Conservation (phyloP, 2,888 invertebrate genomes). For the Sarcophaga rosellei region DNA sequence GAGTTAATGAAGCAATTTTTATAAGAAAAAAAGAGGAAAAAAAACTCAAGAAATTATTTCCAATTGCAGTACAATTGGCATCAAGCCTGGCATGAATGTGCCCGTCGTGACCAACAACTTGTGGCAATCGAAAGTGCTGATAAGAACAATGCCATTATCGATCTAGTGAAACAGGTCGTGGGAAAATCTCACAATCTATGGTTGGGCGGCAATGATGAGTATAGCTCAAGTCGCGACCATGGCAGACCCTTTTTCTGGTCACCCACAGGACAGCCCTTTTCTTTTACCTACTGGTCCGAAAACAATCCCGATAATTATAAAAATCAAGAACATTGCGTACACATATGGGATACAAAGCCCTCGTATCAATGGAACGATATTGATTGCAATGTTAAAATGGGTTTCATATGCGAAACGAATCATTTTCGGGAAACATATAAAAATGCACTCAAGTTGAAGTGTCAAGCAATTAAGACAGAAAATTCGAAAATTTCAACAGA, state of each 20-base stretch:
- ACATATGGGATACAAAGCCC: not conserved
- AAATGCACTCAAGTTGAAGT: not conserved
- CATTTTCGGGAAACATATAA: not conserved
- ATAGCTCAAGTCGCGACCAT: slow-evolving; percentile 1
- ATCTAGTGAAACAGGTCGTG: not conserved
- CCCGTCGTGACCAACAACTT: not conserved
- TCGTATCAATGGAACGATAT: slow-evolving; percentile 31
- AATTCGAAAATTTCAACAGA: not conserved
- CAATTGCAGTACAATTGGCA: slow-evolving; percentile 42
- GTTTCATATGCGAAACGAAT: slow-evolving; percentile 32
- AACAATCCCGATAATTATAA: slow-evolving; percentile 34
- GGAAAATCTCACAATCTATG: slow-evolving; percentile 32
- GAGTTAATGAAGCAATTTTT: not conserved
- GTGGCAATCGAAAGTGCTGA: not conserved
- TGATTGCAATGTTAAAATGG: not conserved
- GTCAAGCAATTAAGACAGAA: not conserved
- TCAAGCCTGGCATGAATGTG: slow-evolving; percentile 36
- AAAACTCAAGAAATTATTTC: not conserved
- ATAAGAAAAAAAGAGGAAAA: not conserved
- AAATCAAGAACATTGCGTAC: slow-evolving; percentile 9
- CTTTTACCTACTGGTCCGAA: slow-evolving; percentile 23
- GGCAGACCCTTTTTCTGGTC: slow-evolving; percentile 25
- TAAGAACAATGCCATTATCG: not conserved
- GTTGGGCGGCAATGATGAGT: slow-evolving; percentile 34
- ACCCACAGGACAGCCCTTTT: slow-evolving; percentile 3